Conservation (phyloP, 2,113 vertebrate species). For the Elephas maximus region DNA sequence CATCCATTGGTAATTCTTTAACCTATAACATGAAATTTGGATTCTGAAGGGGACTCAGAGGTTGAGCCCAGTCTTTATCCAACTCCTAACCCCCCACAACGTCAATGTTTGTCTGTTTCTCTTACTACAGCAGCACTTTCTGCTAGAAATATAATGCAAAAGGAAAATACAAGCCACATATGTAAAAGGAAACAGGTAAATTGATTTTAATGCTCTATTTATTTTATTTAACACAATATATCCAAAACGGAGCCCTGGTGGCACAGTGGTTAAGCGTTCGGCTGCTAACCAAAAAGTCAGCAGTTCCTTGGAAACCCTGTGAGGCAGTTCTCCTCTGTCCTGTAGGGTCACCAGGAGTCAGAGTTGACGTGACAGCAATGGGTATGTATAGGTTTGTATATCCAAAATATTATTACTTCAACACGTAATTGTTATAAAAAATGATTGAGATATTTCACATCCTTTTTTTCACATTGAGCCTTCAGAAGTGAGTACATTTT, state of each 20-base stretch:
- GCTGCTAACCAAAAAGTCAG: too few species aligned
- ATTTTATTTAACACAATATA: not conserved
- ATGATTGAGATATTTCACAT: not conserved
- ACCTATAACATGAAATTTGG: not conserved
- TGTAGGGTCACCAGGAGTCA: too few species aligned
- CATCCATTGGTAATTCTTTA: not conserved
- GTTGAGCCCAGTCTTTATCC: not conserved
- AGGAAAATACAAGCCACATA: not conserved
- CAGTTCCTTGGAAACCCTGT: too few species aligned
- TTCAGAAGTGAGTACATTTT: not conserved
- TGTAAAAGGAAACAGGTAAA: not conserved
- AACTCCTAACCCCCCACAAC: not conserved
- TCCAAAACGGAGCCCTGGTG: not conserved
- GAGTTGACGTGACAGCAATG: too few species aligned
- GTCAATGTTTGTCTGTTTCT: not conserved
- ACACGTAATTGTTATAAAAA: not conserved
- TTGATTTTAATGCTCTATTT: not conserved
- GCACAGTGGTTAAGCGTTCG: too few species aligned
- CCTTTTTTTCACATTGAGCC: not conserved
- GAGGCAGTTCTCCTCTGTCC: too few species aligned
- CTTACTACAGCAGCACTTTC: fast-evolving
- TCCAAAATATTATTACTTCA: not conserved
- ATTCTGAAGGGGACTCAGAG: not conserved
- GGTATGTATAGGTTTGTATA: too few species aligned
- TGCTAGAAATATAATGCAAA: not conserved